A percentile compares a stretch with the other conserved stretches of the same genome.
Evolutionary conservation across 2,888 invertebrate genomes (phyloP).

Genomic region (Drosophila tanythrix): DNA sequence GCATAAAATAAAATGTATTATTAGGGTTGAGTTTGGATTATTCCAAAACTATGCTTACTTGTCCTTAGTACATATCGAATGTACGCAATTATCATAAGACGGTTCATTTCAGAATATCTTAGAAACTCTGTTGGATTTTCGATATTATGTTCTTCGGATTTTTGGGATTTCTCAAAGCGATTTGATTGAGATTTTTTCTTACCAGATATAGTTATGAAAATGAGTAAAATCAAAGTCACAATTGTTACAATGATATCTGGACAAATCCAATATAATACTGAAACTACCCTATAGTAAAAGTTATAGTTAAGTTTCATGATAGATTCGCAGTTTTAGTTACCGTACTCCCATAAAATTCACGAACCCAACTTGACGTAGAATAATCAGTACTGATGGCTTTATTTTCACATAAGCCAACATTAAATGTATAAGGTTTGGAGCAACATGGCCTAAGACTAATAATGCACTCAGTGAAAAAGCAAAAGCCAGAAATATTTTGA

Average conservation of each 20-base stretch:
- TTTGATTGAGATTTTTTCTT: slow-evolving; percentile 18
- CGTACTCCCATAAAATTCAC: slow-evolving; percentile 35
- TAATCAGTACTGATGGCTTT: background rate
- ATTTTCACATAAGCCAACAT: slow-evolving; percentile 1
- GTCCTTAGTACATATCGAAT: slow-evolving; percentile 51
- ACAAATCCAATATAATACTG: slow-evolving; percentile 48
- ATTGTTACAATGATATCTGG: slow-evolving; percentile 52
- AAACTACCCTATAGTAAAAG: slow-evolving; percentile 24
- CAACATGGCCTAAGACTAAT: slow-evolving; percentile 32
- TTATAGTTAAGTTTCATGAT: background rate
- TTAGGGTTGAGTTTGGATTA: background rate
- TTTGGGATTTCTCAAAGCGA: background rate
- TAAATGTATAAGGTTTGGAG: slow-evolving; percentile 31
- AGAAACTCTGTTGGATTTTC: background rate
- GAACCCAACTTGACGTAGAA: slow-evolving; percentile 55
- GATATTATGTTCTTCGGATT: background rate
- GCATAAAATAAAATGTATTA: background rate
- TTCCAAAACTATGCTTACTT: slow-evolving; percentile 34
- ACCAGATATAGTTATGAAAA: slow-evolving; percentile 21
- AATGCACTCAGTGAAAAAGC: slow-evolving; percentile 22
- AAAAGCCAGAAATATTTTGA: slow-evolving; percentile 34
- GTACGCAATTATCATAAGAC: slow-evolving; percentile 57
- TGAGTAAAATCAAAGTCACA: slow-evolving; percentile 27
- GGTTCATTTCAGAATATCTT: slow-evolving; percentile 51
- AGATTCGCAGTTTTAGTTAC: slow-evolving; percentile 19